Conservation (phyloP, 2,888 invertebrate genomes). For the Anoncus sp. region DNA sequence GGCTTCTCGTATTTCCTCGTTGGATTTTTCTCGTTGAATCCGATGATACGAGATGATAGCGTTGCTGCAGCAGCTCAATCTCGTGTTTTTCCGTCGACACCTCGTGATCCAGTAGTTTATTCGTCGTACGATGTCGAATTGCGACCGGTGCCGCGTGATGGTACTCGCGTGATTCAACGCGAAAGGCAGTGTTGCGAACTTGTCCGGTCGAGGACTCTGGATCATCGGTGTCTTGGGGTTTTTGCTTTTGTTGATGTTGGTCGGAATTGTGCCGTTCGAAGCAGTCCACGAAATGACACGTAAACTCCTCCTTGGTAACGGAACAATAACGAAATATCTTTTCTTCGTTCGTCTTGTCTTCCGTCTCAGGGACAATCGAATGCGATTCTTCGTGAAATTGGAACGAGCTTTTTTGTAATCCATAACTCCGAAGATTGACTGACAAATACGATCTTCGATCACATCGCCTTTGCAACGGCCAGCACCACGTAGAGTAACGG, state of each 20-base stretch:
- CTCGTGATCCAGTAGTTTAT: slow-evolving; percentile 24
- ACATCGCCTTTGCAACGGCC: slow-evolving; percentile 28
- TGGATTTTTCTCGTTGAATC: neutral
- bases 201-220: slow-evolving; percentile 35
- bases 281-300: too few species aligned
- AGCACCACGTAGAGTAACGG: slow-evolving; percentile 12
- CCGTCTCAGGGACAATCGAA: too few species aligned
- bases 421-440: too few species aligned
- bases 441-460: neutral
- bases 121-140: slow-evolving; percentile 84
- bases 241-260: too few species aligned
- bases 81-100: slow-evolving; percentile 40
- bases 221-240: slow-evolving; percentile 37
- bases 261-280: too few species aligned
- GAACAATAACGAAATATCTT: too few species aligned
- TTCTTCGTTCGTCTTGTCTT: too few species aligned
- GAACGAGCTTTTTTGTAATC: too few species aligned
- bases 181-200: slow-evolving; percentile 65
- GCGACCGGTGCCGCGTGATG: slow-evolving; percentile 75
- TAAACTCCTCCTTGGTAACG: too few species aligned
- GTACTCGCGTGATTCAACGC: slow-evolving; percentile 61
- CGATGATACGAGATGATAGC: neutral
- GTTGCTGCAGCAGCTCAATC: too few species aligned
- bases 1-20: neutral
- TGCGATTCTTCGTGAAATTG: too few species aligned